A percentile compares a stretch with the other conserved stretches of the same genome.
These are phyloP conservation scores for Phalacrocorax brasilianus DNA, from an alignment of 2,113 vertebrate species.

Conservation along the genomic window DNA sequence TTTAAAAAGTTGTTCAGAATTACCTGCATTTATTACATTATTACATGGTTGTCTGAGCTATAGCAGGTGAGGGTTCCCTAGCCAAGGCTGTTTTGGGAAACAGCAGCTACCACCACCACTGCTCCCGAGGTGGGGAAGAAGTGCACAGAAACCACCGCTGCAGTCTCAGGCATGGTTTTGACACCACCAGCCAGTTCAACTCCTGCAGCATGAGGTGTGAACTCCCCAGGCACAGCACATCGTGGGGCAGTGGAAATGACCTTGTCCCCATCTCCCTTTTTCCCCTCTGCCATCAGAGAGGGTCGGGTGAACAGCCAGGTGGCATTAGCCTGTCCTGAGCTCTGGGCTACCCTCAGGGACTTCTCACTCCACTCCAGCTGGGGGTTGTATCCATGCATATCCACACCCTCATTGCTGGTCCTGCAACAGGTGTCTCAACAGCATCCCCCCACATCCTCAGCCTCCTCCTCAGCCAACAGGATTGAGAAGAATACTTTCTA, in stretches of 20 bases:
- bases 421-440: neutral
- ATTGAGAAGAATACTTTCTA: neutral
- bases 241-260: neutral
- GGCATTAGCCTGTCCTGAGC: neutral
- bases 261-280: rapidly evolving
- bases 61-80: neutral
- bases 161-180: rapidly evolving
- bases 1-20: neutral
- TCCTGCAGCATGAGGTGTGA: neutral
- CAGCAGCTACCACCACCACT: neutral
- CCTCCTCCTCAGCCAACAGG: neutral
- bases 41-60: rapidly evolving
- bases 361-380: neutral
- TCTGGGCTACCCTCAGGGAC: neutral
- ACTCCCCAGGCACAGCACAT: neutral
- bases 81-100: neutral
- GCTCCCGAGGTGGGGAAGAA: rapidly evolving
- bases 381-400: rapidly evolving
- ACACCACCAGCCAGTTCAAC: neutral
- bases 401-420: rapidly evolving
- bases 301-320: neutral
- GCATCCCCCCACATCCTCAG: neutral
- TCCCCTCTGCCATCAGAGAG: neutral
- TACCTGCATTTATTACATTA: neutral
- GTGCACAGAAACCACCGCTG: neutral